Evolutionary conservation across 2,113 vertebrate genomes (phyloP), one percentile per base, ranked within the genome.

Genomic region (Pachycephala philippinensis): DNA sequence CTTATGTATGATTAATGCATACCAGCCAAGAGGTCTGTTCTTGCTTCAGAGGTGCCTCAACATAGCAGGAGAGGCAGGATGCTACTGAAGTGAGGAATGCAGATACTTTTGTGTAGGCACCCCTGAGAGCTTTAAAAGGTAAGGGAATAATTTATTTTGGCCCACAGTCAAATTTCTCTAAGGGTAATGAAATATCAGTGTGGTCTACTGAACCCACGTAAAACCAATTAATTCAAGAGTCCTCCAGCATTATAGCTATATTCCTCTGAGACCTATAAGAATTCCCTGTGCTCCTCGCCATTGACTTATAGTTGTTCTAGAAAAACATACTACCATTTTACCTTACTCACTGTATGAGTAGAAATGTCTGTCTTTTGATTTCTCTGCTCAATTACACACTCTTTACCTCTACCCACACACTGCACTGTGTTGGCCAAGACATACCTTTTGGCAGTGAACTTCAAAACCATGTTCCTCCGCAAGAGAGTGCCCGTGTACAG

Each of bases 371-470:
- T 44, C 68, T 90, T 89, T 94, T 3, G 0, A 74, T 83, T 91
- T 72, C 70, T 88, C 50, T 83, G 42, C 59, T 83, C 54, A 74
- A 13, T 91, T 87, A 49, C 59, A 60, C 3, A 24, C 50, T 77
- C 54, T 87, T 63, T 91, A 89, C 54, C 68, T 92, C 86, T 92
- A 33, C 93, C 87, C 82, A 95, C 92, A 89, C 59, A 53, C n/a
- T 47, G 87, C 56, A 40, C 47, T 85, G 50, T 64, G 71, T 50
- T 88, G 81, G 78, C 64, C 78, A 94, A 74, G 90, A n/a, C 1
- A 8, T 35, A 69, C 44, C 44, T 93, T 95, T 92, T 96, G 75
- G 83, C 94, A 93, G 23, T 59, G 78, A 83, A 82, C 71, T 93
- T 94, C 65, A 91, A 72, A 83, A 54, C 70, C 37, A 5, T 4